Base-by-base conservation (phyloP, 2,113 vertebrate genomes). In the Calidris pygmaea region DNA sequence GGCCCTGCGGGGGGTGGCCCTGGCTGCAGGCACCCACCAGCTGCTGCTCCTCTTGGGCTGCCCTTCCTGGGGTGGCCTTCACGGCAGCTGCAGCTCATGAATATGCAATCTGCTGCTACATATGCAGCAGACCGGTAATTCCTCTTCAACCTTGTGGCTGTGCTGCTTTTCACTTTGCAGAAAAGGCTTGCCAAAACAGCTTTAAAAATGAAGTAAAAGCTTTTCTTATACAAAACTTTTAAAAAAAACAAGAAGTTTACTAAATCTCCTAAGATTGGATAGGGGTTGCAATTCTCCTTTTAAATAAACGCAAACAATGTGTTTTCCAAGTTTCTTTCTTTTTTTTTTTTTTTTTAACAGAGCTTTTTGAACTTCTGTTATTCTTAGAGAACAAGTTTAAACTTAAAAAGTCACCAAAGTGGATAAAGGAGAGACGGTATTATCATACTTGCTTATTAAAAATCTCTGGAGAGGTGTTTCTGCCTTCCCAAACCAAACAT, bases 401-500 rank as follows among this genome's bases (percentile, higher is more conserved):
- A 87, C 77, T 72, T 52, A 41, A 95, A 81, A 94, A 59, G 53
- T 79, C 87, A 81, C 29, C 12, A 6, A 68, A 67, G 47, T 75
- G 86, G 73, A 89, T 84, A 72, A 78, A 94, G 37, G 52, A 52
- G 70, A 72, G 39, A 82, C 52, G 37, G 27, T 10, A 79, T 89
- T 89, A 87, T 41, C 73, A 56, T 91, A 68, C 75, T 89, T 87
- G 82, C 74, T 23, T 78, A 91, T 85, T 91, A 89, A 94, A 92
- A 85, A 73, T 82, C 66, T 89, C 66, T 53, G 52, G 24, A 65
- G 77, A 91, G 14, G 3, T 82, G 84, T 65, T 96, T 58, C 91
- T 93, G 27, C 81, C 87, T 80, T 93, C 91, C 70, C 81, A 95
- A 97, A 92, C 70, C 60, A 67, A 92, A 47, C 52, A 96, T 94